These are phyloP conservation scores for Holacanthella duospinosa DNA, from an alignment of 2,888 invertebrate species.

Conservation along the genomic window DNA sequence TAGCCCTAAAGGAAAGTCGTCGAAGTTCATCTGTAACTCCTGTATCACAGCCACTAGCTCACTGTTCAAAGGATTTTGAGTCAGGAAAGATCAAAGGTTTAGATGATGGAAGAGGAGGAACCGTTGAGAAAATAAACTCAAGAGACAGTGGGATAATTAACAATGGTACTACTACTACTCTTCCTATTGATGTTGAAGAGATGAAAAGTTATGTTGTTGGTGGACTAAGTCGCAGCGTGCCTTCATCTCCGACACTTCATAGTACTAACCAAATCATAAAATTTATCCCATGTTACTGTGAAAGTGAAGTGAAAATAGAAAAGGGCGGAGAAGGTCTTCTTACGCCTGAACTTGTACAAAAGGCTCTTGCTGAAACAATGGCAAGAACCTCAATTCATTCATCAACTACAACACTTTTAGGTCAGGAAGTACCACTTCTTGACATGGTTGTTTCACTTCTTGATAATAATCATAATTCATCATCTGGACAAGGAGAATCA, in stretches of 20 bases:
- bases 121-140: constrained; percentile 21
- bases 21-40: background rate
- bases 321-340: constrained; percentile 1
- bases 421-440: constrained; percentile 30
- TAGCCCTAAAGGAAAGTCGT: constrained; percentile 26
- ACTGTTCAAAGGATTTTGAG: background rate
- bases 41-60: constrained; percentile 13
- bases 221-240: background rate
- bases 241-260: background rate
- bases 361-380: background rate
- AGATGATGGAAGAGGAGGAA: background rate
- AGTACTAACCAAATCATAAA: background rate
- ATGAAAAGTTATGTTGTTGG: background rate
- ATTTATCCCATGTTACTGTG: background rate
- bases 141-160: constrained; percentile 23
- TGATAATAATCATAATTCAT: constrained; percentile 45
- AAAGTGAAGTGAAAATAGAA: too few relatives aligned
- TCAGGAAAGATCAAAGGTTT: background rate
- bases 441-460: constrained; percentile 86
- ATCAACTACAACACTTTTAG: constrained; percentile 33
- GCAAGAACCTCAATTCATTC: constrained; percentile 41
- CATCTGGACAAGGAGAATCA: constrained; percentile 12
- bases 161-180: constrained; percentile 10
- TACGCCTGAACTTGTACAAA: background rate
- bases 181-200: background rate